Conservation (phyloP, 2,888 invertebrate species). For the Idaea aversata region DNA sequence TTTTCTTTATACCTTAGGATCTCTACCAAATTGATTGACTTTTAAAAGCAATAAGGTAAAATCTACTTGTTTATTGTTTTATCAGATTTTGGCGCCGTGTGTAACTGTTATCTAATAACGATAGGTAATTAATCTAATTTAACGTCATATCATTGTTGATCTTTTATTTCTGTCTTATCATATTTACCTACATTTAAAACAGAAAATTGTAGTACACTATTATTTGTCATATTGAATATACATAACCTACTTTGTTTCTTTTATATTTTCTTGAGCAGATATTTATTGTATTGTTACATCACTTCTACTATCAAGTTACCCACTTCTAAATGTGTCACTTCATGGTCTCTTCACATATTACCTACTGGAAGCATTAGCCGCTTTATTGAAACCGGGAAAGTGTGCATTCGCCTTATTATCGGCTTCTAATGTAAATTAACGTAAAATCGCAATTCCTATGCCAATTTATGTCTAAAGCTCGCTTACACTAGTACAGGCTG, state of each 20-base stretch:
- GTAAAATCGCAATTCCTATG: slow-evolving; percentile 6
- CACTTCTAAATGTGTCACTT: background rate
- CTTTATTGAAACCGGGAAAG: slow-evolving; percentile 14
- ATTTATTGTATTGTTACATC: background rate
- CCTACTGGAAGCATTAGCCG: slow-evolving; percentile 6
- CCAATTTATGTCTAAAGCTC: background rate
- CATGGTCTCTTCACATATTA: background rate
- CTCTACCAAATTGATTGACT: background rate
- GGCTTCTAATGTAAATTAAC: slow-evolving; percentile 6
- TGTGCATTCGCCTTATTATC: slow-evolving; percentile 12
- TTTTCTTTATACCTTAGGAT: too few species aligned
- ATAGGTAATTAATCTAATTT: background rate
- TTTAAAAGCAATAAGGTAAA: background rate
- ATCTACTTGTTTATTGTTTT: background rate
- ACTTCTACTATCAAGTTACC: background rate
- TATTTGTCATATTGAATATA: too few species aligned
- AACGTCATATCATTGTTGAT: background rate
- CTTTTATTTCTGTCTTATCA: background rate
- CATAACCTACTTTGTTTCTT: background rate
- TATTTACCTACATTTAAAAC: background rate
- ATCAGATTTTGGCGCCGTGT: background rate
- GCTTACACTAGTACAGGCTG: background rate
- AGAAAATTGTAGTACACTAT: background rate
- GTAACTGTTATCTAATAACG: background rate
- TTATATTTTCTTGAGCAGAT: background rate